A percentile compares a stretch with the other conserved stretches of the same genome.
Evolutionary conservation across 1,140 invertebrate species (phyloP).

Genomic region (Rhopalosiphum maidis): DNA sequence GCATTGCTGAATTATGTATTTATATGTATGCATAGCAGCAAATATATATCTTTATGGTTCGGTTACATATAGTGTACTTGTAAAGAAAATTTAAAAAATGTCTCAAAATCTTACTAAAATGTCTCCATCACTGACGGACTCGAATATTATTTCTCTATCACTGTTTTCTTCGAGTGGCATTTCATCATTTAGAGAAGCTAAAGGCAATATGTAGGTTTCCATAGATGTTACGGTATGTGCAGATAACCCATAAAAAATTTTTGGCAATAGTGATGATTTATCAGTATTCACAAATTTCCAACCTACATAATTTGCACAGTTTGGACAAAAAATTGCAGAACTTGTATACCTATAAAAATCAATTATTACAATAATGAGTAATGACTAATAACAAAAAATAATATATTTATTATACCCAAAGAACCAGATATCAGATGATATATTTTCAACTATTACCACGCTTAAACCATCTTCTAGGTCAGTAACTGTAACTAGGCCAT

Average conservation of each 20-base stretch:
- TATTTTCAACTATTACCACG: neutral
- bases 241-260: neutral
- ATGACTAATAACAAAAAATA: neutral
- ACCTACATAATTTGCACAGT: slow-evolving; percentile 3
- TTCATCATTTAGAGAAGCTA: neutral
- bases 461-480: neutral
- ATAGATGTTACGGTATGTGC: neutral
- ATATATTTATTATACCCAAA: slow-evolving; percentile 7
- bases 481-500: slow-evolving; percentile 32
- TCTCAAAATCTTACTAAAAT: neutral
- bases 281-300: neutral
- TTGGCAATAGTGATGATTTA: neutral
- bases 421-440: slow-evolving; percentile 7
- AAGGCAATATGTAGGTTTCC: neutral
- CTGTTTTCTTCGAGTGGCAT: neutral
- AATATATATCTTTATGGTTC: neutral
- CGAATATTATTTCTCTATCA: neutral
- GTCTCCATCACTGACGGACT: no score
- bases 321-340: slow-evolving; percentile 18
- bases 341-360: neutral
- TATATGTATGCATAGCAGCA: neutral
- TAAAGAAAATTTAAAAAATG: neutral
- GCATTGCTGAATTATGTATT: no score
- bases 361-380: neutral
- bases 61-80: neutral